Conservation (phyloP, 2,113 vertebrate species). For the Gambusia holbrooki region DNA sequence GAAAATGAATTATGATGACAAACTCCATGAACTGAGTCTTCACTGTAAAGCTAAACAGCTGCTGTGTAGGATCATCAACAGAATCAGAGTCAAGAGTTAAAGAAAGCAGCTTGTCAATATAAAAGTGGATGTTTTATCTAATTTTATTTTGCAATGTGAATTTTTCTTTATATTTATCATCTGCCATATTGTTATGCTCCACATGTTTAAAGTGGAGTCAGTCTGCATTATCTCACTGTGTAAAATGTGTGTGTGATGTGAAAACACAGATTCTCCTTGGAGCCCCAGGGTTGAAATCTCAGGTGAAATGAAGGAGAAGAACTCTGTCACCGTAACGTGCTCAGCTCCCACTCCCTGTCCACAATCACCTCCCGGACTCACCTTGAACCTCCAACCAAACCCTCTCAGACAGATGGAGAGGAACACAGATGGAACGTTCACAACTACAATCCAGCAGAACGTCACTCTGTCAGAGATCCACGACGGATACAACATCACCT, state of each 20-base stretch:
- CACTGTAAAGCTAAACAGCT: too few relatives aligned
- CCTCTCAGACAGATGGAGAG: conserved; percentile 2
- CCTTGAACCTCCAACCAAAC: conserved; percentile 11
- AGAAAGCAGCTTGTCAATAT: neutral
- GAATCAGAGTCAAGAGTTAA: too few relatives aligned
- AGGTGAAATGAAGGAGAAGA: conserved; percentile 2
- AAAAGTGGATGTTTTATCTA: too few relatives aligned
- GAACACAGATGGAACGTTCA: conserved; percentile 22
- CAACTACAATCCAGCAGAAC: conserved; percentile 13
- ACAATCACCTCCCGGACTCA: conserved; percentile 20
- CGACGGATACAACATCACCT: conserved; percentile 12
- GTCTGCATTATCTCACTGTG: neutral
- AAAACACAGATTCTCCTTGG: conserved; percentile 13
- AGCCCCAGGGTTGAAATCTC: conserved; percentile 9
- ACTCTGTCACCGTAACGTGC: conserved; percentile 19
- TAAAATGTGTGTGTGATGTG: neutral
- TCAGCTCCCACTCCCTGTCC: conserved; percentile 28
- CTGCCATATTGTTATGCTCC: too few relatives aligned
- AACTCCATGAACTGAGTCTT: too few relatives aligned
- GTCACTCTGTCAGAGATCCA: conserved; percentile 22
- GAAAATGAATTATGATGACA: too few relatives aligned
- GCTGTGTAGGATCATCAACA: too few relatives aligned
- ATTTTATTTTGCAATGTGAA: too few relatives aligned
- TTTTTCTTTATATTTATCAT: too few relatives aligned
- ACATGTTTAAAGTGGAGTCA: too few relatives aligned